These are phyloP conservation scores for Crocuta crocuta DNA, from an alignment of 2,113 vertebrate genomes.

Conservation along the genomic window DNA sequence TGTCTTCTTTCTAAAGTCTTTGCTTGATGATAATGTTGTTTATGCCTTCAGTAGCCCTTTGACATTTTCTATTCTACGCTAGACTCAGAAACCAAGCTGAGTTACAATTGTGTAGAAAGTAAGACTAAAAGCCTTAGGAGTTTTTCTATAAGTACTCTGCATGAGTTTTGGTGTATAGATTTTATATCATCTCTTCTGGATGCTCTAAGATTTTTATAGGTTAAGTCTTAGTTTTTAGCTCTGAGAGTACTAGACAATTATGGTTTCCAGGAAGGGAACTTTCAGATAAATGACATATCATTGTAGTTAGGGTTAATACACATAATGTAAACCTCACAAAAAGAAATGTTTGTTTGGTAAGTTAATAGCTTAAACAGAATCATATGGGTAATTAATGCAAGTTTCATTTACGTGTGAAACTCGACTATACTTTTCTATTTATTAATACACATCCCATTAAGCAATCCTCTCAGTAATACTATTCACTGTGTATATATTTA, in stretches of 20 bases:
- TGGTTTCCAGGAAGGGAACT: conserved; percentile 18
- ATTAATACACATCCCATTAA: conserved; percentile 33
- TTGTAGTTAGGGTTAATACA: conserved; percentile 39
- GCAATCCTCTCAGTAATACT: background rate
- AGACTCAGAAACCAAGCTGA: conserved; percentile 50
- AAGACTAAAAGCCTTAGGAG: background rate
- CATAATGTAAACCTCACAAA: conserved; percentile 28
- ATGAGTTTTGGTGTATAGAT: conserved; percentile 26
- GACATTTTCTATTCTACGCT: conserved; percentile 43
- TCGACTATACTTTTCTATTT: background rate
- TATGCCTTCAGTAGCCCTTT: conserved; percentile 46
- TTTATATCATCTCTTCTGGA: conserved; percentile 42
- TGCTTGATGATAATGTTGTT: conserved; percentile 49
- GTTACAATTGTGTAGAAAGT: conserved; percentile 45
- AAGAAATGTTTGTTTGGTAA: conserved; percentile 49
- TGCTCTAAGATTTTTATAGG: background rate
- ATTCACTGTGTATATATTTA: conserved; percentile 49
- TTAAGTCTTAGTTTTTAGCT: conserved; percentile 51
- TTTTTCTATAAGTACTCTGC: conserved; percentile 45
- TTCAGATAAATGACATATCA: conserved; percentile 31
- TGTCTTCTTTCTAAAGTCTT: conserved; percentile 28
- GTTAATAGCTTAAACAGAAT: conserved; percentile 44
- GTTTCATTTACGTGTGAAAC: conserved; percentile 27
- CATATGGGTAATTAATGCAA: background rate
- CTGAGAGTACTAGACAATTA: conserved; percentile 19